A percentile compares a stretch with the other conserved stretches of the same genome.
Conservation (phyloP, 2,888 invertebrate genomes). For the Bimastos eiseni region DNA sequence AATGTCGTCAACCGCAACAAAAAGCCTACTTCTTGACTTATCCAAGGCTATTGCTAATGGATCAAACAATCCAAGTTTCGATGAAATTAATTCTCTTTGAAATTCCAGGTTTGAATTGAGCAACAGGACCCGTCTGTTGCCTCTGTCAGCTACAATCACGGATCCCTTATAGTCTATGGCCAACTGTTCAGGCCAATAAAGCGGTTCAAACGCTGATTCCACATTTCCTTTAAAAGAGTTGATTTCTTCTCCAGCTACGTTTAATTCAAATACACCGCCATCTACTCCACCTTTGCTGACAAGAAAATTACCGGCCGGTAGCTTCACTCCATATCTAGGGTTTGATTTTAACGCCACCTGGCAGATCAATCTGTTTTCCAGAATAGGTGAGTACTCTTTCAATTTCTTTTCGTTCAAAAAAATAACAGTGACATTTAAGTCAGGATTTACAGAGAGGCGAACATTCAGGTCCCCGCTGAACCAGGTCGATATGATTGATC, state of each 20-base stretch:
- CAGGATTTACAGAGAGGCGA: not conserved
- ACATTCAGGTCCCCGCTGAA: not conserved
- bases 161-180: not conserved
- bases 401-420: not conserved
- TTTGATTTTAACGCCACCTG: not conserved
- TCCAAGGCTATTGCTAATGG: not conserved
- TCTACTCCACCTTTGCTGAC: not conserved
- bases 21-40: not conserved
- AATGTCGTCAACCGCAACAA: not conserved
- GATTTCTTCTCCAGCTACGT: not conserved
- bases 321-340: not conserved
- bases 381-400: not conserved
- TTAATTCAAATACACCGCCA: not conserved
- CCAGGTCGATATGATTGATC: not conserved
- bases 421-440: not conserved
- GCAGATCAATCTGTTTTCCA: not conserved
- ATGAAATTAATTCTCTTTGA: not conserved
- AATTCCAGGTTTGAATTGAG: not conserved
- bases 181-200: not conserved
- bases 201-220: not conserved
- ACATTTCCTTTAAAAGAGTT: not conserved
- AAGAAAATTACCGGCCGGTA: not conserved
- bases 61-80: not conserved
- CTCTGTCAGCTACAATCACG: constrained; percentile 2
- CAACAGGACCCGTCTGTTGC: not conserved